These are phyloP conservation scores for Apocrypta bakeri DNA, from an alignment of 1,140 invertebrate species.

Conservation along the genomic window DNA sequence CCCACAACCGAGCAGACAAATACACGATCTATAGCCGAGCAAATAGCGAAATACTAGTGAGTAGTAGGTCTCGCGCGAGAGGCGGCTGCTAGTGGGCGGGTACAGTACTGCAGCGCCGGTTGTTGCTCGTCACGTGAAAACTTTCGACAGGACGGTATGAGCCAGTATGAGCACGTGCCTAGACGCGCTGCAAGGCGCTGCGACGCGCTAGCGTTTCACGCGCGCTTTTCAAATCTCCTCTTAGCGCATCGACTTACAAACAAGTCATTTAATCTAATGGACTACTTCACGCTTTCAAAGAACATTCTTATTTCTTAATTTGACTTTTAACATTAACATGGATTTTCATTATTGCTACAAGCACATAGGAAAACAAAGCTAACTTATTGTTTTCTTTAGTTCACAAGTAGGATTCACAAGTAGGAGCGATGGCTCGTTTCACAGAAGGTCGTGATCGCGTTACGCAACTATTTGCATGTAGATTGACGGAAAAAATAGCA, in stretches of 20 bases:
- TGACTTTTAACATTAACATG: too few species aligned
- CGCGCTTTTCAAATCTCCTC: constrained; percentile 12
- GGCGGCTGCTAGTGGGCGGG: constrained; percentile 11
- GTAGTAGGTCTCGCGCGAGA: background rate
- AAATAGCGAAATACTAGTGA: background rate
- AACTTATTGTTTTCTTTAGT: background rate
- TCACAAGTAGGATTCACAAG: background rate
- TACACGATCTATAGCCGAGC: background rate
- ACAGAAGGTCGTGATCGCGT: background rate
- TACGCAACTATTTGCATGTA: background rate
- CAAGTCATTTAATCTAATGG: too few species aligned
- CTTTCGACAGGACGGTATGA: background rate
- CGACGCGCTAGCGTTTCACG: constrained; percentile 21
- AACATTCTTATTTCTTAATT: too few species aligned
- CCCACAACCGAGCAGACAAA: background rate
- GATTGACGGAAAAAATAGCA: too few species aligned
- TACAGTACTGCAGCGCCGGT: constrained; percentile 15
- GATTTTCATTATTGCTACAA: background rate
- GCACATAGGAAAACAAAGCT: background rate
- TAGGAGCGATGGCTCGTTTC: background rate
- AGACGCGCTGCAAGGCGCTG: background rate
- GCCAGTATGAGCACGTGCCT: constrained; percentile 44
- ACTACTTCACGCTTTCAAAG: too few species aligned
- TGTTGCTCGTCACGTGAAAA: constrained; percentile 16
- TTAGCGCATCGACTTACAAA: background rate